These are phyloP conservation scores for Metellina segmentata DNA, from an alignment of 2,888 invertebrate species.

Conservation along the genomic window DNA sequence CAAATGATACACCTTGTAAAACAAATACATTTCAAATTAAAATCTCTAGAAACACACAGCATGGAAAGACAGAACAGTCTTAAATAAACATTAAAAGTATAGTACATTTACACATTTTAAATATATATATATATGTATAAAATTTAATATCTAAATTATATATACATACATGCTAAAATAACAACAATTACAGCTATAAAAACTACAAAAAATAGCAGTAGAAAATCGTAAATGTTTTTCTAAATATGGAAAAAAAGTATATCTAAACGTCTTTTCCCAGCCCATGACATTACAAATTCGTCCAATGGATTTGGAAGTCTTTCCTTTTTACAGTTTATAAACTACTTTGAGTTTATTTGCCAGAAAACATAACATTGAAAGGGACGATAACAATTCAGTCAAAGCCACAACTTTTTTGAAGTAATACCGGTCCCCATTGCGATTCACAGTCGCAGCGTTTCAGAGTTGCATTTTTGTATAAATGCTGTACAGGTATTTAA, in stretches of 20 bases:
- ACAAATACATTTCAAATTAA: conserved; percentile 6
- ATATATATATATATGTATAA: conserved; percentile 31
- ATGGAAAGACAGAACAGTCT: not conserved
- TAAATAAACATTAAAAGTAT: conserved; percentile 31
- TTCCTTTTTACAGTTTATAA: not conserved
- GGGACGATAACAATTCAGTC: not conserved
- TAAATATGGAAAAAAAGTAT: not conserved
- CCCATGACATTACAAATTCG: conserved; percentile 3
- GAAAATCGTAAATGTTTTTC: conserved; percentile 12
- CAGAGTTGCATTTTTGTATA: conserved; percentile 56
- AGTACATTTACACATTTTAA: conserved; percentile 18
- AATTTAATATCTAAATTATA: conserved; percentile 42
- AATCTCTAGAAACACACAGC: conserved; percentile 15
- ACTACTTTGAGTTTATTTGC: not conserved
- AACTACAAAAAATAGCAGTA: conserved; percentile 27
- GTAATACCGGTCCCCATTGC: not conserved
- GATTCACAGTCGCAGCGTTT: conserved; percentile 71
- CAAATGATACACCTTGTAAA: not conserved
- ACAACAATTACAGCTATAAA: conserved; percentile 25
- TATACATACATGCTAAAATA: conserved; percentile 28
- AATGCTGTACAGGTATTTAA: conserved; percentile 67
- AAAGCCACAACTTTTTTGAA: not conserved
- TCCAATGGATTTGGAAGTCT: not conserved
- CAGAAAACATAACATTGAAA: not conserved
- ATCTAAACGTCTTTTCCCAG: not conserved